Evolutionary conservation across 1,140 invertebrate species (phyloP).

Genomic region (Sipha flava): DNA sequence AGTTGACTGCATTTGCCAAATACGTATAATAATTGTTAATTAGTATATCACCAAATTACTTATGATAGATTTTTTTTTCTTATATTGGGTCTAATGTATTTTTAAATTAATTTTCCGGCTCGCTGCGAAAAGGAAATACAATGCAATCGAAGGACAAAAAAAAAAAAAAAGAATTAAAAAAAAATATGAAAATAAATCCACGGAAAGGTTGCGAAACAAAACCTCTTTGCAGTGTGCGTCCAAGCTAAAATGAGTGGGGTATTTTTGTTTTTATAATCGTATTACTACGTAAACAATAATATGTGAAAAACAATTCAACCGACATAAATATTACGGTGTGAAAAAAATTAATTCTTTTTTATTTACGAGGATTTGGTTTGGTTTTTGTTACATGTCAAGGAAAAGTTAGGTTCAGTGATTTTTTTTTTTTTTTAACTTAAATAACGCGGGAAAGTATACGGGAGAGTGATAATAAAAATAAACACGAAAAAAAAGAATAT

Average conservation of each 20-base stretch:
- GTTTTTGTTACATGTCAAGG: constrained; percentile 23
- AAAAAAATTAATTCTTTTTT: not conserved
- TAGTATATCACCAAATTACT: not conserved
- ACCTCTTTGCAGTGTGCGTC: not conserved
- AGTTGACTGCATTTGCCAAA: too few relatives aligned
- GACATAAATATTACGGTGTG: constrained; percentile 16
- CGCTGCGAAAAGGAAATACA: not conserved
- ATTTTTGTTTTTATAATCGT: constrained; percentile 6
- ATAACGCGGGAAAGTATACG: not conserved
- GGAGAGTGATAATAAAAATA: constrained; percentile 12
- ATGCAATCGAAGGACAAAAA: not conserved
- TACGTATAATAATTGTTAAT: not conserved
- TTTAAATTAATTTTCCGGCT: constrained; percentile 21
- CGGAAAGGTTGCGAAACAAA: not conserved
- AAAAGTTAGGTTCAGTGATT: constrained; percentile 7
- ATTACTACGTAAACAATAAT: constrained; percentile 23
- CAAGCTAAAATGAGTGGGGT: constrained; percentile 9
- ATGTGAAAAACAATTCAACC: constrained; percentile 14
- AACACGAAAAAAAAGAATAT: not conserved
- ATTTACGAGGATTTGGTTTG: constrained; percentile 13
- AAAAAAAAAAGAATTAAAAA: not conserved
- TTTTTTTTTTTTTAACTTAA: constrained; percentile 8
- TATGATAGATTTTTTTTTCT: not conserved
- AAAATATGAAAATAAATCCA: constrained; percentile 13
- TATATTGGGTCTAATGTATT: not conserved